Evolutionary conservation across 2,797 vertebrate species (phyloP), one percentile per base, ranked within the genome.

Genomic region (Pampus argenteus): DNA sequence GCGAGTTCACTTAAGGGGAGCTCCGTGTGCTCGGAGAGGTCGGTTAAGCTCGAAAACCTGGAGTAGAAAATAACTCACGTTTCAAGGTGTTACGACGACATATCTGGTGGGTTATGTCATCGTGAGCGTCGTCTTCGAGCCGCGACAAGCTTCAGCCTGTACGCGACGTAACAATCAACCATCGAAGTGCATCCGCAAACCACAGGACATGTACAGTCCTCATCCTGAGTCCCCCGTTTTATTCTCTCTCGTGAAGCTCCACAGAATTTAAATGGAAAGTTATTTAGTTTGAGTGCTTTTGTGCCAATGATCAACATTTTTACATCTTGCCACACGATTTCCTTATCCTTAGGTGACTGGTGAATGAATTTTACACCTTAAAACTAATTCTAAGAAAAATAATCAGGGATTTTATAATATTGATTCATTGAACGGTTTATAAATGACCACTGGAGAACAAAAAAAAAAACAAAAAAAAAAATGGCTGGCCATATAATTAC

Each of bases 1-100:
- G 68, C 26, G 51, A 28, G 58, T 66, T 77, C 54, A 45, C 25
- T 47, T 65, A 17, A 66, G 38, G 62, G 57, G 68, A 86, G 47
- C 26, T 49, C 48, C 44, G 8, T 60, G 56, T 18, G 23, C 17
- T 67, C 63, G 25, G 58, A 52, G 40, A 57, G 25, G 63, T 48
- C 67, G 20, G 25, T 50, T 50, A 40, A 22, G 26, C n/a, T 63
- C 15, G 26, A 18, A 28, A 56, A 22, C 9, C 28, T 11, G 5
- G 42, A 49, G 28, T 57, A 29, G n/a, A n/a, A n/a, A 72, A 68
- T 51, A 38, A 40, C 9, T 15, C 36, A 34, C 52, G 22, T 51
- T 65, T 49, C 1, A 44, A 26, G 51, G 51, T 52, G 66, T 20
- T 15, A n/a, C n/a, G n/a, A n/a, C n/a, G n/a, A n/a, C n/a, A n/a